Evolutionary conservation across 2,888 invertebrate genomes (phyloP), one percentile per base, ranked within the genome.

Genomic region (Mactromeris polynyma): DNA sequence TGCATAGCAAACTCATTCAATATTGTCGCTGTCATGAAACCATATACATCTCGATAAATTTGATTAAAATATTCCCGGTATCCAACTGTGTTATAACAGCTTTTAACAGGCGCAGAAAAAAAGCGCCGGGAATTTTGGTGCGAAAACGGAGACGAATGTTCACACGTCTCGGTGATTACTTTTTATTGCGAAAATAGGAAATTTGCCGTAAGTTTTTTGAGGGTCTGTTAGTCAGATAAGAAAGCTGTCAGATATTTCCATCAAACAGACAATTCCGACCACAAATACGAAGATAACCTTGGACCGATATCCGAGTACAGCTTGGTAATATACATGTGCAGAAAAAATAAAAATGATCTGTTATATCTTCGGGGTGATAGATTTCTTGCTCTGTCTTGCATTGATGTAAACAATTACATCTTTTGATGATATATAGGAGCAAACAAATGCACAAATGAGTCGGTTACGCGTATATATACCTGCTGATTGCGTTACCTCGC

Each of bases 141-240:
- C 36, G 73, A 73, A 73, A 36, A 33, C 11, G 38, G 80, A 33
- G 77, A 73, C 78, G 46, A 1, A 81, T 82, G 88, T 88, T 88
- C 42, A 81, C 88, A 88, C 85, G 64, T 81, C 77, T 38, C 40
- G 78, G 77, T 77, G 46, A 26, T 81, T 40, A 81, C 51, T 0
- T 88, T 88, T 88, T 88, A 88, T 84, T 58, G 54, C 85, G 42
- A 54, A 81, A 82, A 42, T 73, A 11, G 51, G n/a, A 88, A 88
- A 88, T 88, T 81, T 81, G 85, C 85, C 88, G 84, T 88, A 81
- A 46, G 80, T 36, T 88, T 83, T 81, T 54, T n/a, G 3, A 78
- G 54, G n/a, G 77, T 40, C 78, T 84, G 84, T 54, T 73, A 46
- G 38, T 33, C 21, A 36, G 84, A 84, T 78, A 84, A 31, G 42